Evolutionary conservation across 1,140 invertebrate genomes (phyloP).

Genomic region (Ericerus pela): DNA sequence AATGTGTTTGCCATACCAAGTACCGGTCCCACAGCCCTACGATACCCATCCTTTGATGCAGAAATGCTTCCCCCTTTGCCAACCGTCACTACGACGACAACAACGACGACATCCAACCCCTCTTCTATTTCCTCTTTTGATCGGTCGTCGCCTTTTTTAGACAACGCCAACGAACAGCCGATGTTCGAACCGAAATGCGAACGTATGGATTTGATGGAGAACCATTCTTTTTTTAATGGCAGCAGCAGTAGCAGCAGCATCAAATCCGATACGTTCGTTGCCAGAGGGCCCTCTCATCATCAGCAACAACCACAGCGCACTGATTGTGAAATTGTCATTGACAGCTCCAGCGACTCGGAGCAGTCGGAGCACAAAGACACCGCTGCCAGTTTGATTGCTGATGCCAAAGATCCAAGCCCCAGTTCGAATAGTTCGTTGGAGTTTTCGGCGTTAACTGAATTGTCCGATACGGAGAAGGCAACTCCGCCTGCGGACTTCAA

Average conservation of each 20-base stretch:
- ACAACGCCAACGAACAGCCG: not conserved
- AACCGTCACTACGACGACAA: too few relatives aligned
- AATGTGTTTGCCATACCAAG: not conserved
- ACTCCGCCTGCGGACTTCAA: constrained; percentile 42
- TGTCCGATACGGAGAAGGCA: constrained; percentile 27
- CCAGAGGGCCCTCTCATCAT: too few relatives aligned
- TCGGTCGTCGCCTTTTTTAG: constrained; percentile 1
- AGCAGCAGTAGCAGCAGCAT: too few relatives aligned
- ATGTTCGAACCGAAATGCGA: not conserved
- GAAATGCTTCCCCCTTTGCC: not conserved
- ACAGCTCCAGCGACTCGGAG: constrained; percentile 4
- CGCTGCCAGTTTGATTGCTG: not conserved
- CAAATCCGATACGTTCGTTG: too few relatives aligned
- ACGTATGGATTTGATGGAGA: not conserved
- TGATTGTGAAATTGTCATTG: constrained; percentile 1
- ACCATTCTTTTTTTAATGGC: not conserved
- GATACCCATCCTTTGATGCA: not conserved
- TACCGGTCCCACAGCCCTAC: not conserved
- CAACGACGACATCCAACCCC: too few relatives aligned
- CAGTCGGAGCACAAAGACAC: not conserved
- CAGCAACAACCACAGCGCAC: too few relatives aligned
- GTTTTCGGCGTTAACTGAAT: constrained; percentile 20
- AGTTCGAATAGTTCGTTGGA: not conserved
- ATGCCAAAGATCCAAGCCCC: constrained; percentile 1
- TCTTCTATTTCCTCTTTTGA: not conserved